Base-by-base conservation (phyloP, 2,113 vertebrate genomes). In the Phylloscopus trochiloides region DNA sequence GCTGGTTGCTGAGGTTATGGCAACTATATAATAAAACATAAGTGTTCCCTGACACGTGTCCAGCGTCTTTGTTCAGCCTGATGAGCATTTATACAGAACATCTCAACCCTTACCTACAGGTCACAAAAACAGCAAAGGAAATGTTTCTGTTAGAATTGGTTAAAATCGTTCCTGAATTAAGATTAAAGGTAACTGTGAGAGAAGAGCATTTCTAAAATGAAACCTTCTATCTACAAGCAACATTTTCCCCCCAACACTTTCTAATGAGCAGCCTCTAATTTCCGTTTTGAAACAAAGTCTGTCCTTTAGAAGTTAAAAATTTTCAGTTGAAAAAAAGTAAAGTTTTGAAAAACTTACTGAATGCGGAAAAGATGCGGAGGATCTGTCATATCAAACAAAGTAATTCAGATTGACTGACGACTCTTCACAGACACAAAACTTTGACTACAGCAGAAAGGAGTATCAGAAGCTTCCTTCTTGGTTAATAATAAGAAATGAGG, bases 221-320 rank as follows among this genome's bases (percentile, higher is more conserved):
- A 68, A 51, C 3, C 1, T 82, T 66, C 16, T 34, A 10, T 22
- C 1, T 45, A 24, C 20, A 50, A 57, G 4, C 19, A 85, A 18
- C 4, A 17, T n/a, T 40, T 68, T 50, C 40, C 0, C 3, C 5
- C 29, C 1, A 1, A 14, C 2, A 17, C 9, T 52, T 85, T 72
- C 2, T 47, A 58, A 47, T 25, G 12, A 42, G 2, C 8, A n/a
- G 4, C 21, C 17, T 36, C 43, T 75, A 18, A 72, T 55, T 68
- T 90, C 3, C 1, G 22, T 63, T 76, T 63, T 84, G 34, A 90
- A 92, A 47, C 8, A 63, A 59, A 42, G 3, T 17, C 22, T 55
- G 2, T 29, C 9, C 2, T 5, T 55, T 32, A 48, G 25, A 40
- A 83, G 40, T 32, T 28, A 59, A 75, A 4, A 1, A 34, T 6